These are phyloP conservation scores for Scatophagus argus DNA, from an alignment of 2,113 vertebrate species.

Conservation along the genomic window DNA sequence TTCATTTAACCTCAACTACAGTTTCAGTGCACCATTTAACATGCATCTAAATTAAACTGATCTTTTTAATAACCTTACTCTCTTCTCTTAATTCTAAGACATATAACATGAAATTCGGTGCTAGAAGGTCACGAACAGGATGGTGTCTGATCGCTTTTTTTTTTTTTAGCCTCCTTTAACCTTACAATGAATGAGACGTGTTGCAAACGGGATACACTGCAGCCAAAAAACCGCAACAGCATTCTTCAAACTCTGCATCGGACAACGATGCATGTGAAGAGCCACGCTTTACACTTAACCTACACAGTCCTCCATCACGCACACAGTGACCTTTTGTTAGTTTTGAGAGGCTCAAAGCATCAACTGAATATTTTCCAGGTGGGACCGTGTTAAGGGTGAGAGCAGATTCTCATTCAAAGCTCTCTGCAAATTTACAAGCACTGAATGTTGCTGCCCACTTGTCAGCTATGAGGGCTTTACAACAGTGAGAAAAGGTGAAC, in stretches of 20 bases:
- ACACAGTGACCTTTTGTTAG: slow-evolving; percentile 35
- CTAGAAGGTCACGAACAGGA: not conserved
- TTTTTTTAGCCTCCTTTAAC: no score
- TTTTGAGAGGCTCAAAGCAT: not conserved
- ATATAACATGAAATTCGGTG: not conserved
- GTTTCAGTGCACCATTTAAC: not conserved
- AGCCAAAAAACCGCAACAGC: not conserved
- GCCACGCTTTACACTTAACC: not conserved
- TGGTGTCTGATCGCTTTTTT: no score
- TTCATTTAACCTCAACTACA: slow-evolving; percentile 5
- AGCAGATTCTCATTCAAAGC: rapidly evolving
- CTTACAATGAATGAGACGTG: not conserved
- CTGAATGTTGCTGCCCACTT: not conserved
- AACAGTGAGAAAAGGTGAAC: not conserved
- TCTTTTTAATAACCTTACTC: not conserved
- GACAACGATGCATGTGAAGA: not conserved
- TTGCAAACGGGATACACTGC: not conserved
- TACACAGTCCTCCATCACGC: slow-evolving; percentile 6
- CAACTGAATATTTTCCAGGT: slow-evolving; percentile 34
- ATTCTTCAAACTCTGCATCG: not conserved
- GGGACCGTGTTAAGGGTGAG: slow-evolving; percentile 3
- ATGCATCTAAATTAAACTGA: not conserved
- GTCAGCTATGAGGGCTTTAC: not conserved
- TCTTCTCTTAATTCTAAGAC: no score
- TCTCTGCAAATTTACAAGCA: no score